phyloP scores from a whole-genome alignment of 2,888 invertebrate species.

The Helleia helle region DNA sequence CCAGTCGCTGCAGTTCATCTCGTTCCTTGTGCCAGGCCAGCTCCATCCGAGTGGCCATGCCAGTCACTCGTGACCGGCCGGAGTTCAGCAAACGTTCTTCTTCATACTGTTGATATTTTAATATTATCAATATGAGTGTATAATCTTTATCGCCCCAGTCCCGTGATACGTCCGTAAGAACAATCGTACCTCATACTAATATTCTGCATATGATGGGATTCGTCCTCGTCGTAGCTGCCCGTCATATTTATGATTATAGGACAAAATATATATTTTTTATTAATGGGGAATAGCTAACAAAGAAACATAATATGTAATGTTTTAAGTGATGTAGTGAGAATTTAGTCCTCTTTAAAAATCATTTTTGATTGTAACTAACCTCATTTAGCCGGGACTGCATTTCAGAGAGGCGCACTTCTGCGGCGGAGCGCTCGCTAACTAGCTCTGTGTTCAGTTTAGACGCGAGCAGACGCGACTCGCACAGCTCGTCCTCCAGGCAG shows the following conservation, averaged over 20 bases:
- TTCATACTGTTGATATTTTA: constrained; percentile 86
- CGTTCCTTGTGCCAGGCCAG: constrained; percentile 95
- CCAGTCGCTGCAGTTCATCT: constrained; percentile 90
- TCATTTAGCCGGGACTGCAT: constrained; percentile 91
- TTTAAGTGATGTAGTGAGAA: too few species aligned
- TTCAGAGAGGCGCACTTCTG: constrained; percentile 90
- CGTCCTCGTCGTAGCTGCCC: too few species aligned
- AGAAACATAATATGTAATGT: too few species aligned
- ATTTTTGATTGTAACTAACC: constrained; percentile 51
- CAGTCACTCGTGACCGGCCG: constrained; percentile 89
- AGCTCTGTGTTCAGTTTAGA: constrained; percentile 91
- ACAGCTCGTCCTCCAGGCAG: constrained; percentile 90
- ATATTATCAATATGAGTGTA: too few species aligned
- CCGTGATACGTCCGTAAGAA: too few species aligned
- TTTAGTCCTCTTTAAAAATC: too few species aligned
- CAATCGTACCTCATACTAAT: too few species aligned
- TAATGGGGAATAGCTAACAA: too few species aligned
- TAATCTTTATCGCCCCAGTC: too few species aligned
- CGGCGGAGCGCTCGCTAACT: constrained; percentile 89
- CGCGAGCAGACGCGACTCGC: constrained; percentile 85
- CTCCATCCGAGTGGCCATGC: constrained; percentile 89
- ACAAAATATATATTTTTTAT: too few species aligned
- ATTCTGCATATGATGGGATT: too few species aligned
- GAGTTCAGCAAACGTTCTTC: constrained; percentile 89
- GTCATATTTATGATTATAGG: too few species aligned